Conservation (phyloP, 2,888 invertebrate genomes). For the Drosophila mimica region DNA sequence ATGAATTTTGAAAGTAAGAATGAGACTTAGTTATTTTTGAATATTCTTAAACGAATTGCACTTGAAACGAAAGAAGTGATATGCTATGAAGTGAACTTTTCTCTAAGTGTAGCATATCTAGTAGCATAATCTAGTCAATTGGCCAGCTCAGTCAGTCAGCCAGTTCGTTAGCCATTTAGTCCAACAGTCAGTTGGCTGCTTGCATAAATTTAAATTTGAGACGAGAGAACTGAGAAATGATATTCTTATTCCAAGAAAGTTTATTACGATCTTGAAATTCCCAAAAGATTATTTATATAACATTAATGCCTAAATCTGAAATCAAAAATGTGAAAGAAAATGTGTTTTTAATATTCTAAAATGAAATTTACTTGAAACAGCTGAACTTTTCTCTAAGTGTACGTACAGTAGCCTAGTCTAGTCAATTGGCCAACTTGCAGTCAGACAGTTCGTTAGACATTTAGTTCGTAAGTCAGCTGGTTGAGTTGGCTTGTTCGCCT, state of each 20-base stretch:
- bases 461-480: conserved; percentile 9
- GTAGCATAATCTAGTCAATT: conserved; percentile 33
- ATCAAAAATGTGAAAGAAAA: too few species aligned
- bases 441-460: conserved; percentile 4
- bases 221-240: not conserved
- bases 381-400: not conserved
- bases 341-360: too few species aligned
- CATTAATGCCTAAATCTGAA: too few species aligned
- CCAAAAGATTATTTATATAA: too few species aligned
- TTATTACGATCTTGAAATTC: too few species aligned
- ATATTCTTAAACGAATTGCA: not conserved
- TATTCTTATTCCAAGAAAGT: not conserved
- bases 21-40: not conserved
- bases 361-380: too few species aligned
- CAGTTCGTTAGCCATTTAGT: conserved; percentile 2
- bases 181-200: conserved; percentile 1
- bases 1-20: not conserved
- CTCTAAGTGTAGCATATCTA: conserved; percentile 12
- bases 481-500: conserved; percentile 19
- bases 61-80: not conserved
- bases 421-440: conserved; percentile 42
- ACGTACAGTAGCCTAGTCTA: conserved; percentile 21
- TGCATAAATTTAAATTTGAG: conserved; percentile 53
- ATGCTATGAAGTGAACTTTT: not conserved
- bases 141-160: conserved; percentile 25